Evolutionary conservation across 1,140 invertebrate species (phyloP).

Genomic region (Aleiodes sp.): DNA sequence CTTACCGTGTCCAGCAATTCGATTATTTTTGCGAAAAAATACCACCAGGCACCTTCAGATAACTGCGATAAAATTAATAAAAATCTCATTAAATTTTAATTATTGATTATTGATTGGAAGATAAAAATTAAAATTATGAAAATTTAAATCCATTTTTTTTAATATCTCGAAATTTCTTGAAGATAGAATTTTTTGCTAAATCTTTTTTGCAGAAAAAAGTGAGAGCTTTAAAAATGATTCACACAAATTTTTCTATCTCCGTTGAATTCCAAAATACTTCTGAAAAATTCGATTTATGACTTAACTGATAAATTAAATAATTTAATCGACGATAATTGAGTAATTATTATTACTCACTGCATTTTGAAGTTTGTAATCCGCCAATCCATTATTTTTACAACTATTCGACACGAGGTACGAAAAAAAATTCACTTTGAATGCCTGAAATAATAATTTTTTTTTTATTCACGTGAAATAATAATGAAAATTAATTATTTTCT

Average conservation of each 20-base stretch:
- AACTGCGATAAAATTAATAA: constrained; percentile 41
- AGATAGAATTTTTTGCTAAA: too few species aligned
- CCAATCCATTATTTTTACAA: constrained; percentile 35
- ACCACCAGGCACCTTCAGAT: constrained; percentile 66
- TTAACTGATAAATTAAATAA: too few species aligned
- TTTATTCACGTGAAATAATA: background rate
- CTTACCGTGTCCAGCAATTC: constrained; percentile 75
- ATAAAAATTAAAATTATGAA: too few species aligned
- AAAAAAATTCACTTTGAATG: constrained; percentile 19
- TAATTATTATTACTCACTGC: constrained; percentile 41
- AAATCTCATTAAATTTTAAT: constrained; percentile 41
- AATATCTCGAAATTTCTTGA: too few species aligned
- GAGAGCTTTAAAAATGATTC: too few species aligned
- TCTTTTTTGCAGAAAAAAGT: too few species aligned
- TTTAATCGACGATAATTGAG: too few species aligned
- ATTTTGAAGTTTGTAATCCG: constrained; percentile 36
- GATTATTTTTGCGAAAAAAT: constrained; percentile 70
- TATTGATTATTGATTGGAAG: constrained; percentile 39
- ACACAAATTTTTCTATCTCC: too few species aligned
- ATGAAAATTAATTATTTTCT: background rate
- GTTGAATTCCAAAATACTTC: too few species aligned
- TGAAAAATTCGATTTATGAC: too few species aligned
- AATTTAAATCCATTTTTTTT: too few species aligned
- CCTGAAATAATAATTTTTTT: constrained; percentile 37
- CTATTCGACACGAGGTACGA: constrained; percentile 33